Evolutionary conservation across 2,113 vertebrate genomes (phyloP).

Genomic region (Peucedramus taeniatus): DNA sequence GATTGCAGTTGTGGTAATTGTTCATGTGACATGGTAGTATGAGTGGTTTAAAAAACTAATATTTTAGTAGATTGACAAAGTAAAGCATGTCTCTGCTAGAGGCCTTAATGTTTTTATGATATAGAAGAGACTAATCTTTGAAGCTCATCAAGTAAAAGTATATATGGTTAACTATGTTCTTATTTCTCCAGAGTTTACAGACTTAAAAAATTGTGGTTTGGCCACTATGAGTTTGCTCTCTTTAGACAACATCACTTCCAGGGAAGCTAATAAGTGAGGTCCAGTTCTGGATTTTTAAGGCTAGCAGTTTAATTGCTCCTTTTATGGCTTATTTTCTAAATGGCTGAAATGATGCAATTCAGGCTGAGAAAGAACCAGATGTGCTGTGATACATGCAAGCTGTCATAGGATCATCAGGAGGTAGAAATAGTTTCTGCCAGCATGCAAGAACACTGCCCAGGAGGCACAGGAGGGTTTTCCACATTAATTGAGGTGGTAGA

Average conservation of each 20-base stretch:
- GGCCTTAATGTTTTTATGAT: neutral
- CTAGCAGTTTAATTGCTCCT: neutral
- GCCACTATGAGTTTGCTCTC: neutral
- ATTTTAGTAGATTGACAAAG: neutral
- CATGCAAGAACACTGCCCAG: neutral
- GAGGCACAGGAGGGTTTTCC: neutral
- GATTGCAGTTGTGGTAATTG: neutral
- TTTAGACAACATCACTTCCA: neutral
- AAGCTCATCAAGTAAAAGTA: neutral
- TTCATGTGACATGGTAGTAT: neutral
- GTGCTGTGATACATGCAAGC: fast-evolving
- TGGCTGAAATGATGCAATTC: neutral
- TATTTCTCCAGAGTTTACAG: neutral
- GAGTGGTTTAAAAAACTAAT: neutral
- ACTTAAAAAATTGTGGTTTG: neutral
- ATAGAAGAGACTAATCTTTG: neutral
- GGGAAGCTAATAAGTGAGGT: neutral
- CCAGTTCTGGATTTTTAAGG: neutral
- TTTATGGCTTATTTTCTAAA: neutral
- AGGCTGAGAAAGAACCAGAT: neutral
- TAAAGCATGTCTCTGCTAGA: neutral
- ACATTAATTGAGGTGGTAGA: neutral
- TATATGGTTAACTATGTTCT: neutral
- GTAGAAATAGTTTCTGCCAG: neutral
- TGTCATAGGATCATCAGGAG: no score